A percentile compares a stretch with the other conserved stretches of the same genome.
These are phyloP conservation scores for Elephantulus edwardii DNA, from an alignment of 2,113 vertebrate species.

Conservation along the genomic window DNA sequence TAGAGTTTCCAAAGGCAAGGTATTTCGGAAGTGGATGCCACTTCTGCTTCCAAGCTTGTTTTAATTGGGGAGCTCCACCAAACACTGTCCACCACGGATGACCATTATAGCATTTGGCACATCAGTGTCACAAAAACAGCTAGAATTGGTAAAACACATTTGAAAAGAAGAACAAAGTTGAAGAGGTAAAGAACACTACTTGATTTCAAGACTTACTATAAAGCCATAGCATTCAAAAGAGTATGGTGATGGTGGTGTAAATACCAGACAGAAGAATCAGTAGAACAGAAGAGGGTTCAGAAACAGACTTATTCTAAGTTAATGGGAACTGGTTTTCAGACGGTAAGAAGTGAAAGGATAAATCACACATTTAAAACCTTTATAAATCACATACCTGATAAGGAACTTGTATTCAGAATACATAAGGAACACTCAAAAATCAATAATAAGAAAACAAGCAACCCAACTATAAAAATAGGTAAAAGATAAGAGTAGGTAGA, in stretches of 20 bases:
- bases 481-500: neutral
- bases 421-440: slow-evolving; percentile 12
- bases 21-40: too few relatives aligned
- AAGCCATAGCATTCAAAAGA: neutral
- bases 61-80: too few relatives aligned
- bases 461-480: neutral
- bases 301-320: neutral
- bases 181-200: neutral
- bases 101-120: too few relatives aligned
- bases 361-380: neutral
- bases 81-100: too few relatives aligned
- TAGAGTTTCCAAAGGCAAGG: too few relatives aligned
- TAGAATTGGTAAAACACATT: neutral
- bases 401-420: neutral
- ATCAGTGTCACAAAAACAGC: too few relatives aligned
- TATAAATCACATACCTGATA: neutral
- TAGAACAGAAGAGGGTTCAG: neutral
- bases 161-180: neutral
- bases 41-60: too few relatives aligned
- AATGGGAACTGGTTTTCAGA: neutral
- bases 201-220: slow-evolving; percentile 1
- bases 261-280: neutral
- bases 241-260: neutral
- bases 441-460: neutral
- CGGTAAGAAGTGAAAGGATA: neutral